Evolutionary conservation across 2,113 vertebrate species (phyloP).

Genomic region (Triplophysa tibetana): DNA sequence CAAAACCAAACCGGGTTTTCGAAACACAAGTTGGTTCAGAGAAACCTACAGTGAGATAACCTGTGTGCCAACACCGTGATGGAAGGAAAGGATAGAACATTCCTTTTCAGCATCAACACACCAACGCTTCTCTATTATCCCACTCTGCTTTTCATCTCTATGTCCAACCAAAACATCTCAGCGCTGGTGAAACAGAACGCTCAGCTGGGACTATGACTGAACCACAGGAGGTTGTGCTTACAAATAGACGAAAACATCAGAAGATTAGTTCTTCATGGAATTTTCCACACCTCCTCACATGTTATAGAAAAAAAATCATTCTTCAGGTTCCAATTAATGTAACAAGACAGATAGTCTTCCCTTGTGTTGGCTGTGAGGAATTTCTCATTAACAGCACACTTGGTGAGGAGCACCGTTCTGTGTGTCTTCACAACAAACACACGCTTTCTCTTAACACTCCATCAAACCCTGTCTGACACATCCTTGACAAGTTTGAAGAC

Average conservation of each 20-base stretch:
- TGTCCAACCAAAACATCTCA: conserved; percentile 22
- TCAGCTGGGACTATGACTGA: background rate
- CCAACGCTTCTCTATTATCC: background rate
- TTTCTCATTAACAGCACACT: conserved; percentile 41
- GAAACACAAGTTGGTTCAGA: conserved; percentile 25
- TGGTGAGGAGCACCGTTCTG: background rate
- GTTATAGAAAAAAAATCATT: background rate
- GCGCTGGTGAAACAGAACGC: background rate
- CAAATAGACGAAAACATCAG: background rate
- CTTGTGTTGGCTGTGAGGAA: conserved; percentile 9
- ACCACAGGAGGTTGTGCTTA: background rate
- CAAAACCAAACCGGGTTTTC: background rate
- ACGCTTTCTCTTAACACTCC: background rate
- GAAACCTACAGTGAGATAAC: conserved; percentile 30
- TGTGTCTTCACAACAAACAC: conserved; percentile 7
- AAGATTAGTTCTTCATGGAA: background rate
- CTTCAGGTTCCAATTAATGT: conserved; percentile 1
- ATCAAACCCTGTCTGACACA: conserved; percentile 2
- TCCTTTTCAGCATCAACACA: conserved; percentile 11
- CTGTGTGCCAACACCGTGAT: background rate
- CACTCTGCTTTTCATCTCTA: conserved; percentile 2
- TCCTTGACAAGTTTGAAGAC: background rate
- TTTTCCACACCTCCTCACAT: conserved; percentile 6
- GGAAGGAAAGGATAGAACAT: conserved; percentile 9
- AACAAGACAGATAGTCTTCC: background rate